phyloP scores from a whole-genome alignment of 2,113 vertebrate genomes.

The Oreocharis arfaki region DNA sequence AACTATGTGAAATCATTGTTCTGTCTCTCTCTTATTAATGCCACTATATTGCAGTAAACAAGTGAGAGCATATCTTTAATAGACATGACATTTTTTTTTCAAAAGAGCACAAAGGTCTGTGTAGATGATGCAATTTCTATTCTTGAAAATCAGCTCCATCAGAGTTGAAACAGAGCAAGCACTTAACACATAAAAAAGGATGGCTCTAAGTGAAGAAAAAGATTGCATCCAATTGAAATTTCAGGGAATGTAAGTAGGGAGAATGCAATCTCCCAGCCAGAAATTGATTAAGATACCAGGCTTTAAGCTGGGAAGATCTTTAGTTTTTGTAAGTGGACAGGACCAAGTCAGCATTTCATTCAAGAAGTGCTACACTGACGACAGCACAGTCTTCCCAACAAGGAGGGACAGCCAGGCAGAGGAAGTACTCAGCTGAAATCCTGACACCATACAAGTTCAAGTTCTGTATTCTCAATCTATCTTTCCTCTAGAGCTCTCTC shows the following conservation, averaged over 20 bases:
- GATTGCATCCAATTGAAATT: not conserved
- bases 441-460: not conserved
- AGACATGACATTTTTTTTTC: not conserved
- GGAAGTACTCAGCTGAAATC: not conserved
- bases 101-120: not conserved
- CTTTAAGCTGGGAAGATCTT: not conserved
- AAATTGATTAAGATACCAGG: not conserved
- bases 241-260: not conserved
- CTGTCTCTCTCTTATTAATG: not conserved
- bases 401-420: not conserved
- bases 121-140: not conserved
- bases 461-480: not conserved
- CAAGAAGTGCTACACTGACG: not conserved
- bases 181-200: not conserved
- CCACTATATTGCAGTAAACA: not conserved
- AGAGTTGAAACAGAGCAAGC: conserved; percentile 1
- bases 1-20: not conserved
- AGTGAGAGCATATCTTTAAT: not conserved
- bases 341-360: not conserved
- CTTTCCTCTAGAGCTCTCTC: not conserved
- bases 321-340: not conserved
- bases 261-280: not conserved
- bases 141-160: not conserved
- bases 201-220: not conserved
- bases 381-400: not conserved